Evolutionary conservation across 2,888 invertebrate genomes (phyloP).

Genomic region (Drosophila peninsularis): DNA sequence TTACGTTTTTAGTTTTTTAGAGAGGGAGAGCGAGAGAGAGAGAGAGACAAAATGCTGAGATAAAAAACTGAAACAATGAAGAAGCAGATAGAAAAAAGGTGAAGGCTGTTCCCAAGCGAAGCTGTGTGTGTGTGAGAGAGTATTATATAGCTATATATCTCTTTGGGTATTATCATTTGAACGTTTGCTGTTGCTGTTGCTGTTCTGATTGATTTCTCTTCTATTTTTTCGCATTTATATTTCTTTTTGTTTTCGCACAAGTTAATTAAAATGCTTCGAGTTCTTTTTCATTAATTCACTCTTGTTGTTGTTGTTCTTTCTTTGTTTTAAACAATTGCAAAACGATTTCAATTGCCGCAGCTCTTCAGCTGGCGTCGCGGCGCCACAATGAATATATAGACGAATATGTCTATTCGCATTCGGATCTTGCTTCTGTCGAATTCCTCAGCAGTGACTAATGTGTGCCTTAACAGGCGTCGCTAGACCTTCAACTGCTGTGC

Average conservation of each 20-base stretch:
- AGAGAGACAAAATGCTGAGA: conserved; percentile 7
- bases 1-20: not conserved
- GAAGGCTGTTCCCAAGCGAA: conserved; percentile 36
- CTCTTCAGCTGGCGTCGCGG: conserved; percentile 53
- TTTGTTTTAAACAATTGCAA: conserved; percentile 62
- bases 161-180: conserved; percentile 25
- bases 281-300: conserved; percentile 41
- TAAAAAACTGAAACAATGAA: conserved; percentile 23
- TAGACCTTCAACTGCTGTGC: conserved; percentile 43
- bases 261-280: conserved; percentile 68
- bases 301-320: conserved; percentile 22
- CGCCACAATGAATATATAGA: conserved; percentile 57
- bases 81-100: conserved; percentile 41
- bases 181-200: conserved; percentile 26
- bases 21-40: not conserved
- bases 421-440: conserved; percentile 27
- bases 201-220: conserved; percentile 34
- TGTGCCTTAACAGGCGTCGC: conserved; percentile 1
- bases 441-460: conserved; percentile 66
- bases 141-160: conserved; percentile 28
- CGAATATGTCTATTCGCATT: conserved; percentile 12
- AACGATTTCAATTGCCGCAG: conserved; percentile 57
- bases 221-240: conserved; percentile 16
- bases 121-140: not conserved
- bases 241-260: conserved; percentile 43